A percentile compares a stretch with the other conserved stretches of the same genome.
phyloP scores from a whole-genome alignment of 1,140 invertebrate genomes.

The Drosophila grimshawi region DNA sequence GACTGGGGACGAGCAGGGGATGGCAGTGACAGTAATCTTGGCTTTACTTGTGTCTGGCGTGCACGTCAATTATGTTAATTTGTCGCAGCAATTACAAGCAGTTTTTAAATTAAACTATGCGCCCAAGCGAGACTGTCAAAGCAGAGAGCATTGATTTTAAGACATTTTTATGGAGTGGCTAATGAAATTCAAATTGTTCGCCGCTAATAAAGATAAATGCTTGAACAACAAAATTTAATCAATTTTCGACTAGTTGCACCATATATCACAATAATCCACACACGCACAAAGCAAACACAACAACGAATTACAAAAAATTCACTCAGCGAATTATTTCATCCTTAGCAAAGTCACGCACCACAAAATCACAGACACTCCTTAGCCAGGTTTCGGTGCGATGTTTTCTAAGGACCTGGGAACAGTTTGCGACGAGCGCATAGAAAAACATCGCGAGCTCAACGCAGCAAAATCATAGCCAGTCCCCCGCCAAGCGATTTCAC shows the following conservation, averaged over 20 bases:
- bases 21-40: slow-evolving; percentile 32
- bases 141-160: neutral
- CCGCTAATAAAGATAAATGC: slow-evolving; percentile 42
- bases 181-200: slow-evolving; percentile 22
- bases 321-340: neutral
- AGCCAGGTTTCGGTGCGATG: slow-evolving; percentile 42
- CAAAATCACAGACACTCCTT: slow-evolving; percentile 22
- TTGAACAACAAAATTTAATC: neutral
- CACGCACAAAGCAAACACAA: neutral
- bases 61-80: slow-evolving; percentile 80
- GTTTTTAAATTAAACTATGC: slow-evolving; percentile 49
- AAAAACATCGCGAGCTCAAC: slow-evolving; percentile 6
- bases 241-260: neutral
- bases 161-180: slow-evolving; percentile 23
- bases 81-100: slow-evolving; percentile 66
- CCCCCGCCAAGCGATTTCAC: slow-evolving; percentile 10
- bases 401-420: slow-evolving; percentile 72
- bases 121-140: slow-evolving; percentile 10
- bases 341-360: slow-evolving; percentile 43
- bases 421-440: slow-evolving; percentile 37
- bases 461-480: slow-evolving; percentile 23
- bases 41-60: slow-evolving; percentile 31
- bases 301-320: neutral
- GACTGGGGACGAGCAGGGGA: neutral
- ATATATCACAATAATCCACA: neutral